phyloP scores from a whole-genome alignment of 2,888 invertebrate genomes.

The Choreutis nemorana region DNA sequence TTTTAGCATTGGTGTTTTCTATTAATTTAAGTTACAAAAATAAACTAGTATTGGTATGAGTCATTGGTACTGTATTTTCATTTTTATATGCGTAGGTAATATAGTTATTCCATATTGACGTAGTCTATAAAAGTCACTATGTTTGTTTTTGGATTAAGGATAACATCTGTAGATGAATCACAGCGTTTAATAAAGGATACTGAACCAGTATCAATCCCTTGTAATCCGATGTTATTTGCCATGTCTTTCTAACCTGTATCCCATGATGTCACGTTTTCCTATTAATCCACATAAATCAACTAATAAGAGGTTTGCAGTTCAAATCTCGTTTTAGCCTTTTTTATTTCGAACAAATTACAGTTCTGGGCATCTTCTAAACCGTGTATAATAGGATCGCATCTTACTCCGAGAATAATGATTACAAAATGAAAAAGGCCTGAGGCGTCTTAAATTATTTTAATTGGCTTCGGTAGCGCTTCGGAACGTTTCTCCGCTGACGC shows the following conservation, averaged over 20 bases:
- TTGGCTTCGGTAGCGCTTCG: constrained; percentile 63
- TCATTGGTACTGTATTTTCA: no score
- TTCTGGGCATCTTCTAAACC: constrained; percentile 49
- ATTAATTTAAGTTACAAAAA: no score
- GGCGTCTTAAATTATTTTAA: constrained; percentile 66
- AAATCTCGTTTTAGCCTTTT: constrained; percentile 19
- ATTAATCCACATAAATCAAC: constrained; percentile 11
- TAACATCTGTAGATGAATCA: no score
- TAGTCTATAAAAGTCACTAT: no score
- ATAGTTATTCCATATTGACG: no score
- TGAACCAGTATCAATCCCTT: no score
- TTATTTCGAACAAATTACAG: constrained; percentile 47
- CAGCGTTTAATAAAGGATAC: no score
- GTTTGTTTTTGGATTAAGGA: no score
- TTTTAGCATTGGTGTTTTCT: no score
- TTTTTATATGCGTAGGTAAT: no score
- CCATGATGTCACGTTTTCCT: constrained; percentile 8
- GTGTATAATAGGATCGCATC: constrained; percentile 56
- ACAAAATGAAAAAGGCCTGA: constrained; percentile 59
- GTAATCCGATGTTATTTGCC: no score
- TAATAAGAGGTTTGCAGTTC: constrained; percentile 6
- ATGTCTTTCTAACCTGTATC: constrained; percentile 4
- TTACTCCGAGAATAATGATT: constrained; percentile 57
- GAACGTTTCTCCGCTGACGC: constrained; percentile 29
- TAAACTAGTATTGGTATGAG: no score